phyloP scores from a whole-genome alignment of 2,113 vertebrate species.

The Bothrops jararaca region DNA sequence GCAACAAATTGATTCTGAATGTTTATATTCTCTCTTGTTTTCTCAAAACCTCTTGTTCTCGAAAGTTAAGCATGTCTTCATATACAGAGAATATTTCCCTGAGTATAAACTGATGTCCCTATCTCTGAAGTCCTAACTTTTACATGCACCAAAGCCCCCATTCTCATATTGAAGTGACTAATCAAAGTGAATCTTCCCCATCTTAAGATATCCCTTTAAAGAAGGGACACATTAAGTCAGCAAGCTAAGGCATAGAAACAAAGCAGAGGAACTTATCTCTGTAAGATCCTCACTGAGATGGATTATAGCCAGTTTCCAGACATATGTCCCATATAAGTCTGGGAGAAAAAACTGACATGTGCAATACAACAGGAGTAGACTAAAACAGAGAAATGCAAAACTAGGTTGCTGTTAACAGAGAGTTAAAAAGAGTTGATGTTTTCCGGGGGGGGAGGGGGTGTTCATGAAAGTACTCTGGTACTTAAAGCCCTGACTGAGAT shows the following conservation, averaged over 20 bases:
- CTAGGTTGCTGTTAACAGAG: neutral
- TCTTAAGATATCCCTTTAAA: neutral
- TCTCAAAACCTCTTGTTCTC: neutral
- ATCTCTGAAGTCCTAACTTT: neutral
- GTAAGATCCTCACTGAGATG: neutral
- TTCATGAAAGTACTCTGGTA: neutral
- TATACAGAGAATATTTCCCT: neutral
- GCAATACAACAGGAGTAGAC: neutral
- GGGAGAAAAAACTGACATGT: neutral
- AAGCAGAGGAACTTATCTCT: neutral
- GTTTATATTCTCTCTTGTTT: neutral
- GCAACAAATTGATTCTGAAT: neutral
- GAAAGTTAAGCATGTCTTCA: neutral
- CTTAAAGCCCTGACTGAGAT: neutral
- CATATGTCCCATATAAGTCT: neutral
- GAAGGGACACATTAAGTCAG: neutral
- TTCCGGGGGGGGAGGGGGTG: too few species aligned
- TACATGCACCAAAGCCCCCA: neutral
- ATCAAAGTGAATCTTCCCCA: neutral
- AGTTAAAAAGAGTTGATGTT: neutral
- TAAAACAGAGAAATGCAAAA: neutral
- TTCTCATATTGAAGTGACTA: neutral
- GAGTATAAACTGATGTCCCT: neutral
- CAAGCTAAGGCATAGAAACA: neutral
- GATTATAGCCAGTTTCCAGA: neutral